Evolutionary conservation across 2,113 vertebrate genomes (phyloP).

Genomic region (Calyptomena viridis): DNA sequence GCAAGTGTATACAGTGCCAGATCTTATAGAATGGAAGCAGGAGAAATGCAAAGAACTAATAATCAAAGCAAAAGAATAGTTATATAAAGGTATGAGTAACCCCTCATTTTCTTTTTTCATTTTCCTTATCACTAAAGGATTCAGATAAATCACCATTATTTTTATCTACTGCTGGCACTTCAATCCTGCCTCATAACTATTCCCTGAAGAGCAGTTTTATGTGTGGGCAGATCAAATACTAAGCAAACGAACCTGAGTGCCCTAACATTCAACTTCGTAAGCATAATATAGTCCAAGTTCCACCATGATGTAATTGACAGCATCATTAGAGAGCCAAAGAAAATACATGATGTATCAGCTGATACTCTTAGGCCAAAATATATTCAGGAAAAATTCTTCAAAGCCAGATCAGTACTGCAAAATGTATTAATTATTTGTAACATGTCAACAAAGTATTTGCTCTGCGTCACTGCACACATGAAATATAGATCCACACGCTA

Average conservation of each 20-base stretch:
- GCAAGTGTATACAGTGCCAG: neutral
- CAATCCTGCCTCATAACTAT: neutral
- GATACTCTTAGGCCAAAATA: slow-evolving; percentile 6
- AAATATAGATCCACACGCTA: neutral
- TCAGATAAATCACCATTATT: neutral
- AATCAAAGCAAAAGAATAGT: neutral
- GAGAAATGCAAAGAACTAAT: neutral
- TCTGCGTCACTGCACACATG: neutral
- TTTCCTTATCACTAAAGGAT: neutral
- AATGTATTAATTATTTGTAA: neutral
- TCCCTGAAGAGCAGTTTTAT: neutral
- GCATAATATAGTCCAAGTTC: neutral
- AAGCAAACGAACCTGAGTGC: neutral
- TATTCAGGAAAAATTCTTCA: slow-evolving; percentile 15
- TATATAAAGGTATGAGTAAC: neutral
- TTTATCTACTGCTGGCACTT: neutral
- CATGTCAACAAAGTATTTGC: slow-evolving; percentile 8
- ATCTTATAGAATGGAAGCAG: neutral
- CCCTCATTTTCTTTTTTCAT: neutral
- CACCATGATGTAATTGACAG: neutral
- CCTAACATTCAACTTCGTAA: neutral
- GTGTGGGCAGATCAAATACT: neutral
- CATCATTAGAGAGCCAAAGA: neutral
- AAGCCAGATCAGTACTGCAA: neutral
- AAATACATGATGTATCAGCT: slow-evolving; percentile 6